These are phyloP conservation scores for Acrobasis consociella DNA, from an alignment of 2,888 invertebrate species.

Conservation along the genomic window DNA sequence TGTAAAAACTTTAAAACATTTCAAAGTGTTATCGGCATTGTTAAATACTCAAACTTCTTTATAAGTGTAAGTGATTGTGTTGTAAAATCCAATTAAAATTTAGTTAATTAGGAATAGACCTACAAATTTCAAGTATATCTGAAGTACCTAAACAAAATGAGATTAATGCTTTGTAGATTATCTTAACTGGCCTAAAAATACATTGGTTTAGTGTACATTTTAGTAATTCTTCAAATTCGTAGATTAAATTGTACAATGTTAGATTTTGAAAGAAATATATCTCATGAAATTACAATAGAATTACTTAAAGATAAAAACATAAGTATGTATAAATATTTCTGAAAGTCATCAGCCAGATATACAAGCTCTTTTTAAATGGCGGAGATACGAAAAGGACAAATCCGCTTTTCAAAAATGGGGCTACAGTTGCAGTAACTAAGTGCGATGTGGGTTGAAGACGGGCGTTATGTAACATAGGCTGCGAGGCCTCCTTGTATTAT, in stretches of 20 bases:
- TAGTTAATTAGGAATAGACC: background rate
- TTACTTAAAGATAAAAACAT: conserved; percentile 10
- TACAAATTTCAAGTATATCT: background rate
- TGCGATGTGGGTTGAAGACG: too few species aligned
- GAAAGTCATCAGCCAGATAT: too few species aligned
- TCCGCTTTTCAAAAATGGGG: too few species aligned
- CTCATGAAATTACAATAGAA: conserved; percentile 21
- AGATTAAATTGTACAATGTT: background rate
- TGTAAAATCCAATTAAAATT: conserved; percentile 1
- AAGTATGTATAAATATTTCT: too few species aligned
- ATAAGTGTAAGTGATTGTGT: conserved; percentile 12
- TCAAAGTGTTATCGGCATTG: conserved; percentile 17
- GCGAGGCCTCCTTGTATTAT: too few species aligned
- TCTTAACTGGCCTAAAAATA: background rate
- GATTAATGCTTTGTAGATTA: background rate
- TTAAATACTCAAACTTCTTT: conserved; percentile 16
- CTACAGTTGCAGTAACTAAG: too few species aligned
- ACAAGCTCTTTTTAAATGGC: too few species aligned
- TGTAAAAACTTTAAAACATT: conserved; percentile 12
- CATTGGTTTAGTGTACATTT: too few species aligned
- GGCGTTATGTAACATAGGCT: too few species aligned
- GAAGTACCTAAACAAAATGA: background rate
- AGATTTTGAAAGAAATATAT: background rate
- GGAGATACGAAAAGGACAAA: too few species aligned
- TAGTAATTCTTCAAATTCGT: too few species aligned